Conservation (phyloP, 2,113 vertebrate species). For the Apus apus region DNA sequence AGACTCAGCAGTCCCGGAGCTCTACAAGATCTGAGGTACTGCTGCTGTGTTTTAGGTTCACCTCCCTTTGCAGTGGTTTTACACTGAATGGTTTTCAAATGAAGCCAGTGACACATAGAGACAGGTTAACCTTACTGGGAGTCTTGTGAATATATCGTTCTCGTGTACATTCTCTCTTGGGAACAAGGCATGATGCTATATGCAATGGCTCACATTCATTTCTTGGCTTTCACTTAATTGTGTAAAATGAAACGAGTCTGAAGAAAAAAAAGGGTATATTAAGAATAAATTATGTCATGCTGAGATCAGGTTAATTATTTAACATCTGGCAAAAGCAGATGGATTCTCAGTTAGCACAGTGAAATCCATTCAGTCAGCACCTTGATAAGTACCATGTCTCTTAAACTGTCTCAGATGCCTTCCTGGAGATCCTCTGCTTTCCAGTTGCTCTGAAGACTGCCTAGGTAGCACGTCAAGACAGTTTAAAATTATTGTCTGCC, state of each 20-base stretch:
- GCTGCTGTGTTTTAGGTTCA: not conserved
- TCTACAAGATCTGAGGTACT: not conserved
- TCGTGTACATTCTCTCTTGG: not conserved
- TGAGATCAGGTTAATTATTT: conserved; percentile 29
- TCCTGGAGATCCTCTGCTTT: not conserved
- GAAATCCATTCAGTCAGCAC: conserved; percentile 18
- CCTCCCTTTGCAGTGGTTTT: not conserved
- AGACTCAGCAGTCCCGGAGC: not conserved
- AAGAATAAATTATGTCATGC: not conserved
- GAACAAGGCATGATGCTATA: not conserved
- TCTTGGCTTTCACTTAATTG: not conserved
- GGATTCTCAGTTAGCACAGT: not conserved
- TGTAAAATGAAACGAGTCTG: not conserved
- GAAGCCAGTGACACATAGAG: not conserved
- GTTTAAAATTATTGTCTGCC: not conserved
- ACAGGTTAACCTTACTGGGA: not conserved
- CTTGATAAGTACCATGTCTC: not conserved
- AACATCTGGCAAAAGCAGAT: conserved; percentile 32
- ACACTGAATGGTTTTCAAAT: not conserved
- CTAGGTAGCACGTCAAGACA: not conserved
- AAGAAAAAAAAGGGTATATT: not conserved
- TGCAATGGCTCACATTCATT: not conserved
- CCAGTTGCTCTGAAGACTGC: not conserved
- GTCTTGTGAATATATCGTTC: not conserved
- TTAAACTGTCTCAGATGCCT: not conserved